Base-by-base conservation (phyloP, 2,888 invertebrate species). In the Esperia sulphurella region DNA sequence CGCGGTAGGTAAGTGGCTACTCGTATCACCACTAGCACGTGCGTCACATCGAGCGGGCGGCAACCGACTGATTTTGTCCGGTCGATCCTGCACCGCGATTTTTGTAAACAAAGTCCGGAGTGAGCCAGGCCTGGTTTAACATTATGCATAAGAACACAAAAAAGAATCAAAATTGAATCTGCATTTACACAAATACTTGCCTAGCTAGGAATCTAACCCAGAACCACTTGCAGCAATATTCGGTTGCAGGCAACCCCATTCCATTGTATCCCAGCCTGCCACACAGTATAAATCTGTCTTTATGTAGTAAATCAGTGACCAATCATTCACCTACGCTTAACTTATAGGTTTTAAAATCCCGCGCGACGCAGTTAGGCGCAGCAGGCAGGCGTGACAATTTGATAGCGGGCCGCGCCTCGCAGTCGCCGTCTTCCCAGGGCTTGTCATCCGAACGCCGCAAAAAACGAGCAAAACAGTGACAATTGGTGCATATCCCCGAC, bases 401-500 rank as follows among this genome's bases (percentile, higher is more conserved):
- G 79, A 85, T 83, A 68, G 71, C 71, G 61, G 48, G 46, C 59
- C 53, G 35, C 21, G 21, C 33, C 33, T 53, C 68, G 64, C 65
- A 61, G 52, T 60, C 68, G 63, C 51, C 48, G 50, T 47, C 70
- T 70, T 75, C 74, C 71, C 75, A 70, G 60, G 71, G 55, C 63
- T 58, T 70, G 80, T 83, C 86, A 76, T 10, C 60, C 49, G 54
- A 59, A 57, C 63, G 68, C 70, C 68, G 69, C 69, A 69, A 73
- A 82, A 83, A 87, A 83, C 64, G 71, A 82, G 63, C 78, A 87
- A 84, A 83, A 85, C 79, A 68, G 88, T 85, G 88, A 82, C 88
- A 85, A 88, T 88, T 88, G 87, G 88, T 87, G 88, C 89, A 88
- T 88, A 88, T 85, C 79, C 79, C 70, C 79, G 75, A 83, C 84